phyloP scores from a whole-genome alignment of 1,140 invertebrate species.

The Papilio machaon region DNA sequence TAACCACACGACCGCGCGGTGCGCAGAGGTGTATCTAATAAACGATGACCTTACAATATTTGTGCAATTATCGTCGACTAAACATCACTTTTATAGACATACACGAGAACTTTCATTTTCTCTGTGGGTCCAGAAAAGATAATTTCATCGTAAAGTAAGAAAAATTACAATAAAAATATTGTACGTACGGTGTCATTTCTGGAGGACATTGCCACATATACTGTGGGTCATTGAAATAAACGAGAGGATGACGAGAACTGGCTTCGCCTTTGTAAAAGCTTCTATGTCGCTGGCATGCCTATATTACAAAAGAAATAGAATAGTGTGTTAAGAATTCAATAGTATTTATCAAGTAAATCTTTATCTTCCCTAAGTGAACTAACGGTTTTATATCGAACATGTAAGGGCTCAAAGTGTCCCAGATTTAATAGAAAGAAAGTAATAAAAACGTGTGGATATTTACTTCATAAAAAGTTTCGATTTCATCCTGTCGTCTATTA shows the following conservation, averaged over 20 bases:
- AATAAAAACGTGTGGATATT: slow-evolving; percentile 24
- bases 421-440: background rate
- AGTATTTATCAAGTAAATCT: background rate
- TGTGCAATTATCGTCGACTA: too few relatives aligned
- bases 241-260: slow-evolving; percentile 78
- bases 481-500: slow-evolving; percentile 76
- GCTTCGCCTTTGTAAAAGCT: slow-evolving; percentile 83
- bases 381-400: background rate
- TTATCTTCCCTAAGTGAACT: background rate
- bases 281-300: slow-evolving; percentile 83
- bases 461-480: slow-evolving; percentile 82
- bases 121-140: too few relatives aligned
- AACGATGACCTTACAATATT: background rate
- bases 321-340: background rate
- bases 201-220: slow-evolving; percentile 80
- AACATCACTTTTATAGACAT: background rate
- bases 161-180: background rate
- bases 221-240: slow-evolving; percentile 80
- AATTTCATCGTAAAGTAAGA: background rate
- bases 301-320: slow-evolving; percentile 4
- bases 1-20: background rate
- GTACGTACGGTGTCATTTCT: slow-evolving; percentile 78
- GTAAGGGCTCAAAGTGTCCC: background rate
- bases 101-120: background rate
- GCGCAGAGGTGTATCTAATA: background rate